Base-by-base conservation (phyloP, 2,797 vertebrate genomes). In the Echeneis naucrates region DNA sequence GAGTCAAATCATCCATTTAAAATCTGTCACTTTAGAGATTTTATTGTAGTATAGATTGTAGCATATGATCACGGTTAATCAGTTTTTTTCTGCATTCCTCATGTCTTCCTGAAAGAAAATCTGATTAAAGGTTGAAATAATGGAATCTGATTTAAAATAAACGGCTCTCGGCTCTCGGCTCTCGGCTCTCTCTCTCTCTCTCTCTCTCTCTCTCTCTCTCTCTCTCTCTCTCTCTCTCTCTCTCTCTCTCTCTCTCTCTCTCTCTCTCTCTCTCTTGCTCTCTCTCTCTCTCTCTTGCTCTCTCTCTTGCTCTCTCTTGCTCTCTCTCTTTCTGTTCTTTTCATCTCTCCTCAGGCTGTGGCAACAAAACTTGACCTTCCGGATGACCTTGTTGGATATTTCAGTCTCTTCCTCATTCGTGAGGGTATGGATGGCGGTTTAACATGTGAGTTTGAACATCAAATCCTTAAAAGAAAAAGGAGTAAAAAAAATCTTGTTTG, bases 301-400 rank as follows among this genome's bases (percentile, higher is more conserved):
- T 23, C 23, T 53, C 33, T 24, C 11, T 21, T 7, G 9, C 32
- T 30, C 27, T 30, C 12, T 21, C 14, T 40, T 5, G 16, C 38
- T 40, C n/a, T 23, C n/a, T 52, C 33, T 23, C 12, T 26, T 11
- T 59, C n/a, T 55, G 13, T 75, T 24, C 27, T 33, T 30, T 40
- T 61, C 79, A 3, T 77, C 27, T 65, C 51, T 68, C 19, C 42
- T 23, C 82, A 99, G 98, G 96, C 97, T 21, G 98, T 98, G 63
- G 96, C 97, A n/a, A 94, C 95, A 52, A 99, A 99, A 81, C 94
- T 99, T 38, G 97, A 98, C 84, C 95, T 99, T 77, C 96, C 97
- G 1, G 97, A 98, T 52, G 97, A 99, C 65, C 94, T 99, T 45
- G 94, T 98, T 0, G 97, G 97, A 51, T 99, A 99, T 85, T 99